phyloP scores from a whole-genome alignment of 1,140 invertebrate genomes.

The Nomia melanderi region DNA sequence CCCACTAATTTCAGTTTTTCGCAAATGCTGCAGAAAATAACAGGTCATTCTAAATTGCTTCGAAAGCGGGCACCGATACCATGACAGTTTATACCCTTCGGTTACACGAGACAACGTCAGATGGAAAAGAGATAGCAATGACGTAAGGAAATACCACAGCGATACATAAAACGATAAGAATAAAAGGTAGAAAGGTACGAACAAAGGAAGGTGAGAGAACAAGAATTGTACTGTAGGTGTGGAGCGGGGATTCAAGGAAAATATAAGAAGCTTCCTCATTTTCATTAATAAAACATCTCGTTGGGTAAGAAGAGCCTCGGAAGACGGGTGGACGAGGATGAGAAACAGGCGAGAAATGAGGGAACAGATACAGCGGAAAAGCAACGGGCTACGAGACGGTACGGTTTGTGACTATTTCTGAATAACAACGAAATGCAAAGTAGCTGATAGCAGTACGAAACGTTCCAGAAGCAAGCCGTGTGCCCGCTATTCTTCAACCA shows the following conservation, averaged over 20 bases:
- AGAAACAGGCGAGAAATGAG: constrained; percentile 2
- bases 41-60: no score
- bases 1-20: no score
- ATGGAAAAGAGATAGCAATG: no score
- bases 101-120: no score
- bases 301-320: constrained; percentile 50
- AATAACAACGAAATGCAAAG: constrained; percentile 74
- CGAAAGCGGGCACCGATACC: no score
- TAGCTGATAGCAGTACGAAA: constrained; percentile 55
- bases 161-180: no score
- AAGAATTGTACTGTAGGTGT: no score
- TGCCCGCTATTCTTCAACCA: constrained; percentile 52
- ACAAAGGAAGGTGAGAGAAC: no score
- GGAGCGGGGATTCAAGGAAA: constrained; percentile 47
- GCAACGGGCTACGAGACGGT: constrained; percentile 49
- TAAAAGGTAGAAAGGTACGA: no score
- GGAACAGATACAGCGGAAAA: constrained; percentile 38
- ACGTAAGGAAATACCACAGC: no score
- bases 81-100: no score
- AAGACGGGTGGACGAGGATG: constrained; percentile 13
- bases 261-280: constrained; percentile 71
- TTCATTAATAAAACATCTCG: constrained; percentile 74
- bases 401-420: constrained; percentile 70
- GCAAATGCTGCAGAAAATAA: no score
- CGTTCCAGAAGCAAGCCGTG: constrained; percentile 25